Percentiles rank a stretch among this genome's conserved stretches.
phyloP scores from a whole-genome alignment of 2,888 invertebrate genomes.

The Lissocephala sabroskyi region DNA sequence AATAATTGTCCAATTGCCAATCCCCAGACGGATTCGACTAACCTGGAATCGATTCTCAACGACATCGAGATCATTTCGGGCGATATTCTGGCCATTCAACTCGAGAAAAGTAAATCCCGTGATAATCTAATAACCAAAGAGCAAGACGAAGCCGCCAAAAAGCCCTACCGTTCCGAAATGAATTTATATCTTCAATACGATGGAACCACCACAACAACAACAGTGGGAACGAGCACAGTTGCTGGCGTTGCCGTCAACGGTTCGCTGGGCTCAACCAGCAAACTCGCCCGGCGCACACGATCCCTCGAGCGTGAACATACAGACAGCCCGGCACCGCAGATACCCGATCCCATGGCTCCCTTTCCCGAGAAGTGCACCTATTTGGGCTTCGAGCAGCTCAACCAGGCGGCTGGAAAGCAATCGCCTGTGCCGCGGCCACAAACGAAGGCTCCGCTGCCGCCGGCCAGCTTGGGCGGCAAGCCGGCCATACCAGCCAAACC shows the following conservation, averaged over 20 bases:
- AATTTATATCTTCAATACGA: slow-evolving; percentile 70
- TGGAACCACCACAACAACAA: slow-evolving; percentile 40
- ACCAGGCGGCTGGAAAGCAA: slow-evolving; percentile 32
- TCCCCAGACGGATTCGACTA: slow-evolving; percentile 75
- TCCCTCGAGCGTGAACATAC: slow-evolving; percentile 63
- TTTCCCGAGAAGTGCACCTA: slow-evolving; percentile 71
- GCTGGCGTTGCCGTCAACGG: no score
- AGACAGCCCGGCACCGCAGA: slow-evolving; percentile 68
- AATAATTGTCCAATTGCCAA: no score
- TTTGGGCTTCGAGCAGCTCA: slow-evolving; percentile 68
- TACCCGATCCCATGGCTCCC: slow-evolving; percentile 71
- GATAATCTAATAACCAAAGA: slow-evolving; percentile 43
- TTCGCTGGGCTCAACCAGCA: slow-evolving; percentile 21
- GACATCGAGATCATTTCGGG: slow-evolving; percentile 78
- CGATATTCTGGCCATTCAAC: slow-evolving; percentile 69
- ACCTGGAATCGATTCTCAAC: slow-evolving; percentile 79
- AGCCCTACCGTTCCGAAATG: slow-evolving; percentile 72
- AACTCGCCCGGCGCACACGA: slow-evolving; percentile 40
- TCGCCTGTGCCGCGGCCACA: slow-evolving; percentile 11
- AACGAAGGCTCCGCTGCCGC: slow-evolving; percentile 28
- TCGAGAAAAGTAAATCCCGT: slow-evolving; percentile 64
- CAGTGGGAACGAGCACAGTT: slow-evolving; percentile 14
- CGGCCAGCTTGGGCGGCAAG: slow-evolving; percentile 33
- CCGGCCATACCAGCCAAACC: slow-evolving; percentile 40
- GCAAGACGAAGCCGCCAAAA: slow-evolving; percentile 48